A percentile compares a stretch with the other conserved stretches of the same genome.
Evolutionary conservation across 2,888 invertebrate genomes (phyloP).

Genomic region (Hirtodrosophila histrioides): DNA sequence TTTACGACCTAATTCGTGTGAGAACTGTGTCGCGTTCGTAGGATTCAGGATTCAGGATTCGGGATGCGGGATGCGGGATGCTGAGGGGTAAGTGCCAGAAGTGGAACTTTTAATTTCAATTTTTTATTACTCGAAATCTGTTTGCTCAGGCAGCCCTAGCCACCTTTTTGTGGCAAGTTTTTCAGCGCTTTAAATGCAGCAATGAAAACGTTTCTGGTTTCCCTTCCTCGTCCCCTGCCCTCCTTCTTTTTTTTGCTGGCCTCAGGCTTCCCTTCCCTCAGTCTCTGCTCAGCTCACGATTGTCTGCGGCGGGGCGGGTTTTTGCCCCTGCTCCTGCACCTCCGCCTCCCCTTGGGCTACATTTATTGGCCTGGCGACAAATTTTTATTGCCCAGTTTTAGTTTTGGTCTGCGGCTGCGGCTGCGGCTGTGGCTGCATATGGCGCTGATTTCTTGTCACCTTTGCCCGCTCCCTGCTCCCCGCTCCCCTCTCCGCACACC

Average conservation of each 20-base stretch:
- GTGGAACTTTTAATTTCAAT: conserved; percentile 74
- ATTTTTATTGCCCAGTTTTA: conserved; percentile 74
- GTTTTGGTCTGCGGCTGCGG: conserved; percentile 52
- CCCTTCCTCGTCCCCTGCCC: not conserved
- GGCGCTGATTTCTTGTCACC: conserved; percentile 57
- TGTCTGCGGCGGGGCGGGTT: not conserved
- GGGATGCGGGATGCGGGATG: too few relatives aligned
- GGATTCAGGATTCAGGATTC: conserved; percentile 7
- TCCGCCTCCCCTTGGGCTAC: conserved; percentile 36
- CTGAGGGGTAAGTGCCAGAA: conserved; percentile 38
- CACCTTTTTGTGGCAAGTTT: conserved; percentile 42
- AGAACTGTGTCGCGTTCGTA: conserved; percentile 56
- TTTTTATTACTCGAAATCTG: conserved; percentile 68
- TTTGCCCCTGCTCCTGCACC: not conserved
- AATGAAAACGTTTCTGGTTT: conserved; percentile 61
- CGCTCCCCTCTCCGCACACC: not conserved
- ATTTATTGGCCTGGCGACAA: conserved; percentile 76
- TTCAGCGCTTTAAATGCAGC: conserved; percentile 53
- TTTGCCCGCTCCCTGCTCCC: not conserved
- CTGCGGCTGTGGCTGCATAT: conserved; percentile 51
- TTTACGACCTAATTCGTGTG: conserved; percentile 65
- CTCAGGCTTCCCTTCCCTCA: conserved; percentile 7
- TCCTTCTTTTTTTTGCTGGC: conserved; percentile 30
- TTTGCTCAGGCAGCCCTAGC: conserved; percentile 43
- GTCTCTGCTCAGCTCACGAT: conserved; percentile 10